Base-by-base conservation (phyloP, 2,888 invertebrate genomes). In the Tetranychus truncatus region DNA sequence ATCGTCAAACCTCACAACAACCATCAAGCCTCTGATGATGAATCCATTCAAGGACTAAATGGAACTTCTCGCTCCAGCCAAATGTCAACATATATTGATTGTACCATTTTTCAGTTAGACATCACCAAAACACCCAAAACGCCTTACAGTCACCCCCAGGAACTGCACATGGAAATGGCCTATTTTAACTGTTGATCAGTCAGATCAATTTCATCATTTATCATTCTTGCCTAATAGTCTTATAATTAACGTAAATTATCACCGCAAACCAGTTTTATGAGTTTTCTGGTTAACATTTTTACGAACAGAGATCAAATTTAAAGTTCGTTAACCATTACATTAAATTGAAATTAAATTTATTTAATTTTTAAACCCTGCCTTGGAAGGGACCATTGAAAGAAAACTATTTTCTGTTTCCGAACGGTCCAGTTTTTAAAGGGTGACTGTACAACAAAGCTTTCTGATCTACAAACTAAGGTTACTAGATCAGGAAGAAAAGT, bases 291-390 rank as follows among this genome's bases (percentile, higher is more conserved):
- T 34, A 34, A 34, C 34, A 34, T 34, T 34, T 34, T 34, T 34
- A 34, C 34, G 34, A 34, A 34, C 34, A 34, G 34, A 34, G 34
- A 34, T 34, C 34, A 34, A 34, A 34, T 34, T 34, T 34, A 34
- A 34, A 34, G 34, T 34, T 34, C 34, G 34, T 34, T 34, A 34
- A 34, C 5, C 34, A 34, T 34, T 34, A n/a, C 66, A 18, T 66
- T 66, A 66, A 66, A 66, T 66, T 66, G 66, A 66, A 20, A n/a
- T 66, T n/a, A 66, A 66, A n/a, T 66, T 66, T 66, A 66, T 66
- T 66, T 66, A 18, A n/a, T 66, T 66, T 18, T 18, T 18, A 20
- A 66, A 66, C 20, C 20, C 18, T 66, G 66, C 18, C 66, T 66
- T 66, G 66, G 5, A 66, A 66, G 34, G 34, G 34, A 34, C 34